These are phyloP conservation scores for Delichon dasypus DNA, from an alignment of 2,797 vertebrate species.

Conservation along the genomic window DNA sequence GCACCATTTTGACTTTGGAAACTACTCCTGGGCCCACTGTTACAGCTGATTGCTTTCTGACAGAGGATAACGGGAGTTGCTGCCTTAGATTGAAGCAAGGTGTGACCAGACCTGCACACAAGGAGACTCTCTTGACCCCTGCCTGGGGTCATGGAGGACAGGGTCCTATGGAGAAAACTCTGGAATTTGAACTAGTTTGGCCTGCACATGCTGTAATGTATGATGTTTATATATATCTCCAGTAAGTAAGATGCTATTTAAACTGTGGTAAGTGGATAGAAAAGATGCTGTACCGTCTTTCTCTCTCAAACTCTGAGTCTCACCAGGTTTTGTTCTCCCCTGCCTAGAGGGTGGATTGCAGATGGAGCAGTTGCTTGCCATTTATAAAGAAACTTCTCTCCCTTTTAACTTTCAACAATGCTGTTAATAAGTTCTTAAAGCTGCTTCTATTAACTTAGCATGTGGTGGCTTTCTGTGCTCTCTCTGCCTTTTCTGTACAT, in stretches of 20 bases:
- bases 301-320: background rate
- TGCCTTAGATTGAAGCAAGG: background rate
- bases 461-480: background rate
- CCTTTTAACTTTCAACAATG: background rate
- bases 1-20: background rate
- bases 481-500: background rate
- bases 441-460: background rate
- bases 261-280: background rate
- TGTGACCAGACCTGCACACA: background rate
- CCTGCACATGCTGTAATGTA: background rate
- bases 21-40: background rate
- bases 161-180: background rate
- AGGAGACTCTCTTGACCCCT: background rate
- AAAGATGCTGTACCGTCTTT: background rate
- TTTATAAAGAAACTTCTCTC: background rate
- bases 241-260: background rate
- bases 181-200: background rate
- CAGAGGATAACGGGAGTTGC: rapidly evolving
- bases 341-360: background rate
- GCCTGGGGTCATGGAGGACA: background rate
- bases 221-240: background rate
- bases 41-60: background rate
- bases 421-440: background rate
- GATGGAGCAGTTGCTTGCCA: background rate
- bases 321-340: background rate